Conservation (phyloP, 2,888 invertebrate genomes). For the Protonemura montana region DNA sequence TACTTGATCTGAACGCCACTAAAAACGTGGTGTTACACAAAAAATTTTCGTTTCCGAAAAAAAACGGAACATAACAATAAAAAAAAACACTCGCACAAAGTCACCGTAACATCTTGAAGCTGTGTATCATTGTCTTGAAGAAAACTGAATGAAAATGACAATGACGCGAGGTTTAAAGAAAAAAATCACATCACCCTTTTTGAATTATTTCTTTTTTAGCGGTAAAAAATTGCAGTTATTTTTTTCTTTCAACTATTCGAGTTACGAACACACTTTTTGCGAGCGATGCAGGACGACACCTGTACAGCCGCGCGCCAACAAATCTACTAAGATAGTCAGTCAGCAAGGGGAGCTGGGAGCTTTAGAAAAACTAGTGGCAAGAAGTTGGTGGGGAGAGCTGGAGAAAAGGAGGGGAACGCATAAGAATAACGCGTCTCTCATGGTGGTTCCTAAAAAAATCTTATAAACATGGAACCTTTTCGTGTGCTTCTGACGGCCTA, state of each 20-base stretch:
- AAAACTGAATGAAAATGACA: not conserved
- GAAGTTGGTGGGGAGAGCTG: slow-evolving; percentile 41
- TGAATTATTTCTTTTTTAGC: not conserved
- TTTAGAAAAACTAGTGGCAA: slow-evolving; percentile 44
- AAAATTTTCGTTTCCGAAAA: not conserved
- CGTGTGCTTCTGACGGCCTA: not conserved
- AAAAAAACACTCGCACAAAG: not conserved
- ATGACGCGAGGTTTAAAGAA: not conserved
- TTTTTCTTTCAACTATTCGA: slow-evolving; percentile 15
- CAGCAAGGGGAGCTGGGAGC: slow-evolving; percentile 42
- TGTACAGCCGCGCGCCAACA: slow-evolving; percentile 27
- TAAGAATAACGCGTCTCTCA: slow-evolving; percentile 48
- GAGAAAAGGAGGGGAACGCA: slow-evolving; percentile 41
- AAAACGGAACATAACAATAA: not conserved
- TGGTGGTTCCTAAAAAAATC: slow-evolving; percentile 40
- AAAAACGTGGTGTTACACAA: not conserved
- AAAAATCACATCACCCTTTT: not conserved
- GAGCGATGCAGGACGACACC: not conserved
- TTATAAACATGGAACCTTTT: slow-evolving; percentile 35
- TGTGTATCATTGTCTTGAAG: not conserved
- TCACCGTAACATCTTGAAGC: slow-evolving; percentile 7
- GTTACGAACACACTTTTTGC: slow-evolving; percentile 5
- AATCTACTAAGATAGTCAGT: slow-evolving; percentile 38
- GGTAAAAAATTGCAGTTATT: slow-evolving; percentile 21
- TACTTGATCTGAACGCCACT: not conserved